phyloP scores from a whole-genome alignment of 2,888 invertebrate genomes.

The Mythimna lalbum region DNA sequence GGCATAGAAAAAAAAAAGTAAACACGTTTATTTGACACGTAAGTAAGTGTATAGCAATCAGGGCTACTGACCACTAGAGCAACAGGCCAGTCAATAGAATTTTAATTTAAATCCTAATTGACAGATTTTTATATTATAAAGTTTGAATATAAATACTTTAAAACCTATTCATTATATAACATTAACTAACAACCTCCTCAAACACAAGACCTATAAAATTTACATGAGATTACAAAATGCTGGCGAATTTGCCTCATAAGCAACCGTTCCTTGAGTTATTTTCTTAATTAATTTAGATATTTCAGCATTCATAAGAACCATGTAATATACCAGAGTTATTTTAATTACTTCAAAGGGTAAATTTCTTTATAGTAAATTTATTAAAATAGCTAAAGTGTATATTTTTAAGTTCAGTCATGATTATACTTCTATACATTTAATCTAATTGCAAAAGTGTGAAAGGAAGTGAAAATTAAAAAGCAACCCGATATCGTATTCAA shows the following conservation, averaged over 20 bases:
- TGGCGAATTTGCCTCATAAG: constrained; percentile 10
- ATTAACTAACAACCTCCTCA: neutral
- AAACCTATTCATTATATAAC: neutral
- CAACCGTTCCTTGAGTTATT: constrained; percentile 30
- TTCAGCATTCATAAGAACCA: constrained; percentile 5
- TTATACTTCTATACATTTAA: neutral
- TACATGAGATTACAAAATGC: constrained; percentile 27
- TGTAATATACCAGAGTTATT: constrained; percentile 17
- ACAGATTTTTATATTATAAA: constrained; percentile 1
- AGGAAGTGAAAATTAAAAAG: constrained; percentile 16
- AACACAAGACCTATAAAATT: constrained; percentile 18
- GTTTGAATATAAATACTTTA: neutral
- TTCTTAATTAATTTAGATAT: constrained; percentile 39
- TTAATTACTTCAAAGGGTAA: constrained; percentile 16
- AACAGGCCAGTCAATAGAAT: neutral
- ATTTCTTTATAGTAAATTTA: constrained; percentile 4
- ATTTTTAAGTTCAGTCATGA: no score
- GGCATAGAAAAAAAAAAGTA: no score
- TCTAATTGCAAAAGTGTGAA: neutral
- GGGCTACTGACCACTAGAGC: neutral
- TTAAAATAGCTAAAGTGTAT: neutral
- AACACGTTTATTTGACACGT: no score
- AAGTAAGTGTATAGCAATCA: no score
- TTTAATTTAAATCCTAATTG: neutral
- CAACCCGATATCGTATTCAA: constrained; percentile 12